Percentiles rank a stretch among this genome's conserved stretches.
These are phyloP conservation scores for Neogale vison DNA, from an alignment of 2,113 vertebrate genomes.

Conservation along the genomic window DNA sequence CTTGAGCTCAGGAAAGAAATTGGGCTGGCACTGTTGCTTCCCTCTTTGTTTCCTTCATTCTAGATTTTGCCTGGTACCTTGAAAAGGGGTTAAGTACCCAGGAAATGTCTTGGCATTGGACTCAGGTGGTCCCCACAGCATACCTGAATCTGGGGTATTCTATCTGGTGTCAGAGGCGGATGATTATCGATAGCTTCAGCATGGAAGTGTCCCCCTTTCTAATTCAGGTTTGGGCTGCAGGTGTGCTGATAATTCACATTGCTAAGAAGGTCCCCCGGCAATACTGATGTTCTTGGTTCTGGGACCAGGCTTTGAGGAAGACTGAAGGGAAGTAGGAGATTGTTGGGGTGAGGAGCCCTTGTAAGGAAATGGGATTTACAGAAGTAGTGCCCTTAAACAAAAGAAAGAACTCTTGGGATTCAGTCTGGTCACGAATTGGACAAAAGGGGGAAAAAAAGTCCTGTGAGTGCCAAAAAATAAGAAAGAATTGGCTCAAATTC, in stretches of 20 bases:
- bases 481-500: slow-evolving; percentile 32
- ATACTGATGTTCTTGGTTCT: background rate
- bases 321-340: background rate
- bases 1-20: background rate
- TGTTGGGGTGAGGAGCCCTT: background rate
- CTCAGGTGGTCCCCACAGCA: background rate
- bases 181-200: background rate
- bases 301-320: background rate
- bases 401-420: background rate
- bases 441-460: background rate
- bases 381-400: background rate
- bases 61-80: background rate
- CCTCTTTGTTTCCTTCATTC: background rate
- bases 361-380: background rate
- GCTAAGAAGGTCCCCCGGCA: background rate
- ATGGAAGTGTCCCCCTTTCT: background rate
- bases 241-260: background rate
- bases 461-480: background rate
- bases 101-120: background rate
- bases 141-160: background rate
- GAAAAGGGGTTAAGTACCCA: background rate
- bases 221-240: background rate
- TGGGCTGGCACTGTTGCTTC: background rate
- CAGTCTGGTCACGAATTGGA: background rate
- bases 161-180: background rate